These are phyloP conservation scores for Hucho hucho DNA, from an alignment of 2,113 vertebrate genomes.

Conservation along the genomic window DNA sequence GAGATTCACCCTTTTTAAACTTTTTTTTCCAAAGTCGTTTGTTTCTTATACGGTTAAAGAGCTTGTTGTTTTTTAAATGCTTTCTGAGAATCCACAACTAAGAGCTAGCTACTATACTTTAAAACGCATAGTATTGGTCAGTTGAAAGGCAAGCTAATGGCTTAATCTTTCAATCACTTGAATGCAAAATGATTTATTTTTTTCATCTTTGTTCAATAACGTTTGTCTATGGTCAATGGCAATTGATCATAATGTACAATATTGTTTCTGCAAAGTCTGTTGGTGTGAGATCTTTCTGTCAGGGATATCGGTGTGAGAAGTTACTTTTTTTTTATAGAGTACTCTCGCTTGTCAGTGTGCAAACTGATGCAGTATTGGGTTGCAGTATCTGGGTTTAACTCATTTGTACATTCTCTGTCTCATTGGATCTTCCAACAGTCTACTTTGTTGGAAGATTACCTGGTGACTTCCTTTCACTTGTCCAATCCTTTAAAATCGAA, in stretches of 20 bases:
- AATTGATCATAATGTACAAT: neutral
- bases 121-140: neutral
- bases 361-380: too few relatives aligned
- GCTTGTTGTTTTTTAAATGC: neutral
- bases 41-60: slow-evolving; percentile 22
- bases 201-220: neutral
- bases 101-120: slow-evolving; percentile 2
- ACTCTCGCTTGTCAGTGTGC: too few relatives aligned
- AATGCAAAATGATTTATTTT: neutral
- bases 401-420: too few relatives aligned
- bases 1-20: slow-evolving; percentile 1
- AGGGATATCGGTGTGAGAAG: neutral
- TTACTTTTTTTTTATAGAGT: too few relatives aligned
- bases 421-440: too few relatives aligned
- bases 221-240: neutral
- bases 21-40: slow-evolving; percentile 14
- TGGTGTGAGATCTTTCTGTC: neutral
- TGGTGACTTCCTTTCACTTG: too few relatives aligned
- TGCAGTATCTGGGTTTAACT: too few relatives aligned
- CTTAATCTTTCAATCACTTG: neutral
- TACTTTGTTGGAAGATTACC: too few relatives aligned
- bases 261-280: neutral
- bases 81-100: neutral
- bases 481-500: too few relatives aligned
- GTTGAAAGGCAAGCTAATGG: neutral